These are phyloP conservation scores for Eugnorisma glareosa DNA, from an alignment of 2,888 invertebrate species.

Conservation along the genomic window DNA sequence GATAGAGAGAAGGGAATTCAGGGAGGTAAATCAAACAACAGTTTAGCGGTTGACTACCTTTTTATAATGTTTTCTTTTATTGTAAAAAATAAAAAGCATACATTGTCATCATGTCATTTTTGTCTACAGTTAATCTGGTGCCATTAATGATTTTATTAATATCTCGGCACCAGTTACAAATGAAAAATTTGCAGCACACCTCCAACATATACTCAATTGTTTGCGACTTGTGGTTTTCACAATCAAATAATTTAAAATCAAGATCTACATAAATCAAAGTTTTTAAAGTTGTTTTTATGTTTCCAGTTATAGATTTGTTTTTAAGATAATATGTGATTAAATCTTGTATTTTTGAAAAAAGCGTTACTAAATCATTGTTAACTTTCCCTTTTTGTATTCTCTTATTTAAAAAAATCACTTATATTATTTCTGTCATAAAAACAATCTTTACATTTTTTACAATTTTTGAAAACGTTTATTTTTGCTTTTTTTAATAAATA, in stretches of 20 bases:
- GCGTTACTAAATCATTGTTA: too few relatives aligned
- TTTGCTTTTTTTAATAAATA: slow-evolving; percentile 1
- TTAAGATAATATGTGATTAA: not conserved
- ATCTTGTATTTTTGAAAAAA: slow-evolving; percentile 18
- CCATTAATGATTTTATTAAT: slow-evolving; percentile 22
- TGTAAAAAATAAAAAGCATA: slow-evolving; percentile 12
- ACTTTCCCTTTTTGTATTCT: not conserved
- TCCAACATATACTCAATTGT: slow-evolving; percentile 7
- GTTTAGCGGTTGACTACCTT: slow-evolving; percentile 16
- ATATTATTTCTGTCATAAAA: not conserved
- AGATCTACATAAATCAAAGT: not conserved
- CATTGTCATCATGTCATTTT: not conserved
- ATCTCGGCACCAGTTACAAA: slow-evolving; percentile 22
- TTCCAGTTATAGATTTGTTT: not conserved
- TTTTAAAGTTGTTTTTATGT: slow-evolving; percentile 6
- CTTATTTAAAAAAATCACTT: slow-evolving; percentile 13
- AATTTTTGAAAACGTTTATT: too few relatives aligned
- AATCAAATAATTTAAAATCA: slow-evolving; percentile 22
- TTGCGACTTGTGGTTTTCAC: slow-evolving; percentile 11
- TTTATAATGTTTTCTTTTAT: slow-evolving; percentile 27
- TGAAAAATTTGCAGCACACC: slow-evolving; percentile 22
- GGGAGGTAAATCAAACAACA: slow-evolving; percentile 21
- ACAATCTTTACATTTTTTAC: too few relatives aligned
- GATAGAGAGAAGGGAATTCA: slow-evolving; percentile 7
- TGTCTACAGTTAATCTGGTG: not conserved